Base-by-base conservation (phyloP, 2,113 vertebrate genomes). In the Gnathonemus longibarbis region DNA sequence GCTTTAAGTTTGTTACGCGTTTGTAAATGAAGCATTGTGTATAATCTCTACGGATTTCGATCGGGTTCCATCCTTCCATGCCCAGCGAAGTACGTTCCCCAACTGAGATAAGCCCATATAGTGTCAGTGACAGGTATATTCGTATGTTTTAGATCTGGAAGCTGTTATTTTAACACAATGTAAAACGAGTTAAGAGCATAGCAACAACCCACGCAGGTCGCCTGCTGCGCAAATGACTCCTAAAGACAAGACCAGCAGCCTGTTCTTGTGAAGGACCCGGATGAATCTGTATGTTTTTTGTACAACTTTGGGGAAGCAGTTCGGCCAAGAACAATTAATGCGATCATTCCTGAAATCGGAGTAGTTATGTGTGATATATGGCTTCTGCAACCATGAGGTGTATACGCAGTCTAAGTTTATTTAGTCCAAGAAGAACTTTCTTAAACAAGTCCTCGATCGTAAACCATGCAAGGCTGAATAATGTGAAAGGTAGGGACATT, bases 401-500 rank as follows among this genome's bases (percentile, higher is more conserved):
- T 42, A 89, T 80, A 17, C 42, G 42, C 17, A 19, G 52, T 85
- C 42, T 35, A 48, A 89, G 17, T 84, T 53, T 89, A 24, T 46
- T 89, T 46, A n/a, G 80, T 85, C 5, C 11, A 19, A 39, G 9
- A 62, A 27, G n/a, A 70, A 31, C 27, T 31, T 70, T 31, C 27
- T 31, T 31, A 31, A 70, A 52, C 35, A 46, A 21, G 46, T 62
- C 17, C 24, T 27, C 19, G 84, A 46, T 24, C 50, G n/a, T 53
- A 46, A 84, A 15, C 31, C 8, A 11, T 2, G 19, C 88, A 66
- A 46, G 83, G 70, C 15, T 19, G 52, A 48, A 53, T 62, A 35
- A 50, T 35, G 21, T 58, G 27, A 89, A 50, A 91, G 90, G 90
- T 91, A 89, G 9, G 90, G 5, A 31, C 5, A 15, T n/a, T 17